Evolutionary conservation across 1,140 invertebrate genomes (phyloP).

Genomic region (Cydia strobilella): DNA sequence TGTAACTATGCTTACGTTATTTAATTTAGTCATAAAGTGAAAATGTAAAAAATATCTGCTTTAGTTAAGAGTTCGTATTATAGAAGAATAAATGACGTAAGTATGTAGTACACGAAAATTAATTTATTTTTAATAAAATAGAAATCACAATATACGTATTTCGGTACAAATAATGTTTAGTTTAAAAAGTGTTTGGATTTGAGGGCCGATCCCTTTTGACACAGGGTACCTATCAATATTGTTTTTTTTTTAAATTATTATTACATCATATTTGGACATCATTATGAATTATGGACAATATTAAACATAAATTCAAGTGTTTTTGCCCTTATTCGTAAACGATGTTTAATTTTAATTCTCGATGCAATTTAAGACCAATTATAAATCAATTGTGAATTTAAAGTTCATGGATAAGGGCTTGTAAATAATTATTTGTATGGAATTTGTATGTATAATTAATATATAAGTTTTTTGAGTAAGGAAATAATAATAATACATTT

Average conservation of each 20-base stretch:
- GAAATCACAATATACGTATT: conserved; percentile 45
- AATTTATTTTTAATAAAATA: conserved; percentile 24
- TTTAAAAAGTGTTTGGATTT: conserved; percentile 37
- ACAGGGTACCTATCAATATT: conserved; percentile 63
- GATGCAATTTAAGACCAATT: conserved; percentile 25
- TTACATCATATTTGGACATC: conserved; percentile 44
- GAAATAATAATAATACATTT: conserved; percentile 51
- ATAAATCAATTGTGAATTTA: conserved; percentile 12
- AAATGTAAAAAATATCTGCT: not conserved
- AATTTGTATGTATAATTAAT: conserved; percentile 50
- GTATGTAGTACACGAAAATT: not conserved
- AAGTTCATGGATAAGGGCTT: conserved; percentile 58
- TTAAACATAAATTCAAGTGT: conserved; percentile 49
- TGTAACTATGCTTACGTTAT: not conserved
- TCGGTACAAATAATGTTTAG: conserved; percentile 47
- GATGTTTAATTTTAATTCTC: conserved; percentile 33
- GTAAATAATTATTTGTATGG: conserved; percentile 68
- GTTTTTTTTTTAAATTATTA: conserved; percentile 40
- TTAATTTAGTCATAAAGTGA: not conserved
- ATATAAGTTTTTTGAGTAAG: conserved; percentile 49
- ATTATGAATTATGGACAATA: conserved; percentile 64
- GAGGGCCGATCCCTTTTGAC: conserved; percentile 45
- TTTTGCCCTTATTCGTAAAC: conserved; percentile 57
- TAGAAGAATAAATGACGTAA: no score
- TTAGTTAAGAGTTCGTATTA: not conserved